A percentile compares a stretch with the other conserved stretches of the same genome.
These are phyloP conservation scores for Ceratina japonica DNA, from an alignment of 1,140 invertebrate genomes.

Conservation along the genomic window DNA sequence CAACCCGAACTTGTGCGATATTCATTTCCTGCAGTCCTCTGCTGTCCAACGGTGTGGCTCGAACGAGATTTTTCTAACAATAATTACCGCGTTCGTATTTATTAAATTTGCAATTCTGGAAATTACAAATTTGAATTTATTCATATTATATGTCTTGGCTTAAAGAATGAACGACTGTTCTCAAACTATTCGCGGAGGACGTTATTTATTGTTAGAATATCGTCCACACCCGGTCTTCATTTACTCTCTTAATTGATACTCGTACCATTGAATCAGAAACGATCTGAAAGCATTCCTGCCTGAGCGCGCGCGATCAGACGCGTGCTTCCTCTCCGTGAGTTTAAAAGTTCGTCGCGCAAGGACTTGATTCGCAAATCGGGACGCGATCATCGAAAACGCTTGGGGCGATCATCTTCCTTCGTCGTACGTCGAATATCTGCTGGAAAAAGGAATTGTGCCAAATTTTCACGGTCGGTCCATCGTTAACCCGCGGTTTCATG, in stretches of 20 bases:
- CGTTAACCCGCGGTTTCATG: background rate
- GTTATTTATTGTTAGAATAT: background rate
- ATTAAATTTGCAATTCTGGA: too few species aligned
- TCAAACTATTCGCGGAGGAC: background rate
- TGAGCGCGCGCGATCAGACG: background rate
- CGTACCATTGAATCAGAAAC: constrained; percentile 8
- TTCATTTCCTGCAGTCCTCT: constrained; percentile 4
- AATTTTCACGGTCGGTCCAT: constrained; percentile 41
- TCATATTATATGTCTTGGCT: too few species aligned
- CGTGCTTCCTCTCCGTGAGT: constrained; percentile 11
- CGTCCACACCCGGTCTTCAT: background rate
- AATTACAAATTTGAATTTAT: too few species aligned
- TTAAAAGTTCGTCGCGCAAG: constrained; percentile 25
- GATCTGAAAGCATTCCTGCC: constrained; percentile 49
- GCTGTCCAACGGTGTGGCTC: background rate
- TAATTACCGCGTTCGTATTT: background rate
- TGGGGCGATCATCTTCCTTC: constrained; percentile 12
- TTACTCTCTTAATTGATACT: constrained; percentile 16
- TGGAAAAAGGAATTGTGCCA: constrained; percentile 49
- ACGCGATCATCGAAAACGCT: background rate
- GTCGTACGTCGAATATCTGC: background rate
- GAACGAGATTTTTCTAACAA: background rate
- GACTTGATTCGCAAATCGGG: background rate
- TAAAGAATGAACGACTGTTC: too few species aligned
- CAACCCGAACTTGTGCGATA: constrained; percentile 12